phyloP scores from a whole-genome alignment of 2,113 vertebrate genomes.

The Equus przewalskii region DNA sequence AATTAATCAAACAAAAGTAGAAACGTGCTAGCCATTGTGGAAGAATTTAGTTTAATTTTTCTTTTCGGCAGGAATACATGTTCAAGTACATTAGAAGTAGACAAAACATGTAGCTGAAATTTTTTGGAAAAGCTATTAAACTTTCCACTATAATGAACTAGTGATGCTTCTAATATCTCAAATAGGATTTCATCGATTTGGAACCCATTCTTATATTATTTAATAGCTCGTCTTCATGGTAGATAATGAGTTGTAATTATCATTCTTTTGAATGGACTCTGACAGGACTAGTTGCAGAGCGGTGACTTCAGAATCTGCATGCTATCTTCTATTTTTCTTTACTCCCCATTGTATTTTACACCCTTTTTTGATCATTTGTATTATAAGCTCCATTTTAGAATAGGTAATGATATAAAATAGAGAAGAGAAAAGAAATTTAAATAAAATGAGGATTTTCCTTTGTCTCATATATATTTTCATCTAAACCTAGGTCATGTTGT shows the following conservation, averaged over 20 bases:
- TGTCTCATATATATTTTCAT: slow-evolving; percentile 48
- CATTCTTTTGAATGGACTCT: slow-evolving; percentile 46
- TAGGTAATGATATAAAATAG: slow-evolving; percentile 11
- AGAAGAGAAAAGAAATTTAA: slow-evolving; percentile 56
- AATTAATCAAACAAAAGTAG: slow-evolving; percentile 76
- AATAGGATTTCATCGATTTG: slow-evolving; percentile 65
- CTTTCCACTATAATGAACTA: slow-evolving; percentile 79
- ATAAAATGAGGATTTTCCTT: slow-evolving; percentile 54
- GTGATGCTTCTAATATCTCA: slow-evolving; percentile 71
- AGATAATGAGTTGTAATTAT: slow-evolving; percentile 65
- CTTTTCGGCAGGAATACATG: slow-evolving; percentile 71
- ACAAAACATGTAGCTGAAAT: slow-evolving; percentile 82
- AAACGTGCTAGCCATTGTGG: slow-evolving; percentile 69
- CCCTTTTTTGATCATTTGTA: slow-evolving; percentile 33
- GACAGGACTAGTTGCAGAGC: background rate
- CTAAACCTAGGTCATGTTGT: background rate
- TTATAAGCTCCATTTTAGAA: slow-evolving; percentile 57
- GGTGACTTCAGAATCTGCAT: background rate
- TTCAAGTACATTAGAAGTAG: slow-evolving; percentile 81
- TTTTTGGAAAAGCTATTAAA: slow-evolving; percentile 81
- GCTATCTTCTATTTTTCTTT: slow-evolving; percentile 21
- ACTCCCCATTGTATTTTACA: slow-evolving; percentile 7
- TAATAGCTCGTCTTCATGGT: slow-evolving; percentile 59
- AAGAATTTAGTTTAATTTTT: slow-evolving; percentile 73
- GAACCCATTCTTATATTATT: slow-evolving; percentile 62